These are phyloP conservation scores for Rattus rattus DNA, from an alignment of 2,113 vertebrate species.

Conservation along the genomic window DNA sequence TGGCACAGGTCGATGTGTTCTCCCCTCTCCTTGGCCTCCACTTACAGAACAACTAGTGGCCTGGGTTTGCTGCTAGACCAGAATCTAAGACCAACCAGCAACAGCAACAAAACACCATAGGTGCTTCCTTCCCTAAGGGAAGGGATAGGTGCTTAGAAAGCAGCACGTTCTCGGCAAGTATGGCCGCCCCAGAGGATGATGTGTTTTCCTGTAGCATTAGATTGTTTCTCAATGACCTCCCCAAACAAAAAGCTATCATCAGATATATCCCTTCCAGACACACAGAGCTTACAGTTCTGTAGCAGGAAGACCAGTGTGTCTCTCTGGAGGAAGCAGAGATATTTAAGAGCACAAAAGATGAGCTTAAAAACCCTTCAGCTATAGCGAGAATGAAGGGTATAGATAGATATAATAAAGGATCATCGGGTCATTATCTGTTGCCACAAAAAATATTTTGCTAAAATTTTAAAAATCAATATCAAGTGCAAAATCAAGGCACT, in stretches of 20 bases:
- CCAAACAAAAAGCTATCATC: not conserved
- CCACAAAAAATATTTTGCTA: conserved; percentile 7
- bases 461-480: conserved; percentile 12
- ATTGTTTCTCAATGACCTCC: not conserved
- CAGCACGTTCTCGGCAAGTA: not conserved
- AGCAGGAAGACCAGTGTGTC: not conserved
- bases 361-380: conserved; percentile 3
- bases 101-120: not conserved
- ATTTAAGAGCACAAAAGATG: conserved; percentile 49
- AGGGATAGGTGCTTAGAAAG: not conserved
- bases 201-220: not conserved
- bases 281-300: not conserved
- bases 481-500: conserved; percentile 40
- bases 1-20: not conserved
- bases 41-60: not conserved
- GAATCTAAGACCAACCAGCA: not conserved
- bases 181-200: not conserved
- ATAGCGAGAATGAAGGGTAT: not conserved
- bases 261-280: not conserved
- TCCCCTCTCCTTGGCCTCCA: not conserved
- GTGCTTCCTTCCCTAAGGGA: not conserved
- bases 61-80: not conserved
- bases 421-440: not conserved
- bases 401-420: conserved; percentile 21
- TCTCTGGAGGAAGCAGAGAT: not conserved